Base-by-base conservation (phyloP, 2,797 vertebrate genomes). In the Coranthus polyacanthus region DNA sequence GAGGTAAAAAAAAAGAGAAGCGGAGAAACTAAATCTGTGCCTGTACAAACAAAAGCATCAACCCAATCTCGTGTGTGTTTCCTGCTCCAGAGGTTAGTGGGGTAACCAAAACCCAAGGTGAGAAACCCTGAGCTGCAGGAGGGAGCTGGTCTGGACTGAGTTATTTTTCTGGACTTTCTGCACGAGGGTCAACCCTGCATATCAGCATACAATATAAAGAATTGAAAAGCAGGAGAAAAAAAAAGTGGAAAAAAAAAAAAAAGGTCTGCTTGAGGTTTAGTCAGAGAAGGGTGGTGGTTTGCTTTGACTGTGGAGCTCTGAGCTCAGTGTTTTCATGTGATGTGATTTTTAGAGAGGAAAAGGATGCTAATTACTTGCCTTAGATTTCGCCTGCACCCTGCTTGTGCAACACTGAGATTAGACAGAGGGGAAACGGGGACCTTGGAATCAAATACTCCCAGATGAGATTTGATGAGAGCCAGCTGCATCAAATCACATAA, bases 361-460 rank as follows among this genome's bases (percentile, higher is more conserved):
- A 75, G 78, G 82, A 88, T 85, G 88, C 86, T 92, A 92, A 93
- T 93, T 92, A 87, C 76, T 88, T 62, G 80, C 80, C 69, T 83
- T 63, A 62, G 92, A 93, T 72, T 90, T 94, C 1, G 45, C 85
- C 0, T 87, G 94, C 0, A 84, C 92, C 62, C 89, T 93, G 0
- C 94, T 94, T 22, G 93, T 95, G 70, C 78, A 62, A 86, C 77
- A 61, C 77, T 75, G 82, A 91, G 90, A 92, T 91, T 90, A 89
- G 82, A 81, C 83, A 73, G 88, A 90, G 82, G 73, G 86, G 85
- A 90, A 91, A 89, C 89, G 90, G 87, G 84, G 85, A 89, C 89
- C 88, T 91, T 83, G 78, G 83, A 92, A 93, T 93, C 92, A 93
- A 93, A 91, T 72, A 88, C 80, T 94, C 89, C 91, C 93, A 93